phyloP scores from a whole-genome alignment of 64 coral and sea anemone genomes.

The Stichodactyla mertensii region DNA sequence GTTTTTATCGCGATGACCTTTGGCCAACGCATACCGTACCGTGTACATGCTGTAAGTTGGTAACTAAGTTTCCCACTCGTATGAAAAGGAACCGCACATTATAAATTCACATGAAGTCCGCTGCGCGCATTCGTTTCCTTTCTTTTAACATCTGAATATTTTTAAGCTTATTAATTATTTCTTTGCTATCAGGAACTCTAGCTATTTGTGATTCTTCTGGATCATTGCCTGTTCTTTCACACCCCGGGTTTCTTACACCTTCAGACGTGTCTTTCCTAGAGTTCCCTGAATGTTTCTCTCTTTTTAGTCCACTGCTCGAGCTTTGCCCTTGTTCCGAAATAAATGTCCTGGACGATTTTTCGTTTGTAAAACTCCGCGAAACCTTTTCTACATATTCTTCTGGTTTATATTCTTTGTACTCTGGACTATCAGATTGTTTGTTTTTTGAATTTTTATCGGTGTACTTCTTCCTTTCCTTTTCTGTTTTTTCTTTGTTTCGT shows the following conservation, averaged over 20 bases:
- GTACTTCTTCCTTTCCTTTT: slow-evolving; percentile 14
- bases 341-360: background rate
- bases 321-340: background rate
- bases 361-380: background rate
- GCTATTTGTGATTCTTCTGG: background rate
- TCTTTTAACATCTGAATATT: slow-evolving; percentile 73
- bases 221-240: background rate
- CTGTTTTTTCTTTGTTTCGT: slow-evolving; percentile 23
- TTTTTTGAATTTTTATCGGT: slow-evolving; percentile 1
- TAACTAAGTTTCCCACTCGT: too few relatives aligned
- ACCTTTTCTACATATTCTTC: background rate
- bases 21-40: too few relatives aligned
- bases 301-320: background rate
- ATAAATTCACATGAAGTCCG: slow-evolving; percentile 82
- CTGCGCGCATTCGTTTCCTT: slow-evolving; percentile 63
- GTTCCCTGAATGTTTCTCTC: background rate
- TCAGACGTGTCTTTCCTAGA: background rate
- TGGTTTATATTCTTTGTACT: background rate
- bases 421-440: background rate
- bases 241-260: background rate
- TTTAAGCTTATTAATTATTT: slow-evolving; percentile 87
- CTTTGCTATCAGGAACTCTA: slow-evolving; percentile 49
- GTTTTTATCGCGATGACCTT: too few relatives aligned
- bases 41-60: too few relatives aligned
- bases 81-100: background rate